Conservation (phyloP, 37 sponge, comb jelly and placozoan genomes). For the Hormiphora californensis region DNA sequence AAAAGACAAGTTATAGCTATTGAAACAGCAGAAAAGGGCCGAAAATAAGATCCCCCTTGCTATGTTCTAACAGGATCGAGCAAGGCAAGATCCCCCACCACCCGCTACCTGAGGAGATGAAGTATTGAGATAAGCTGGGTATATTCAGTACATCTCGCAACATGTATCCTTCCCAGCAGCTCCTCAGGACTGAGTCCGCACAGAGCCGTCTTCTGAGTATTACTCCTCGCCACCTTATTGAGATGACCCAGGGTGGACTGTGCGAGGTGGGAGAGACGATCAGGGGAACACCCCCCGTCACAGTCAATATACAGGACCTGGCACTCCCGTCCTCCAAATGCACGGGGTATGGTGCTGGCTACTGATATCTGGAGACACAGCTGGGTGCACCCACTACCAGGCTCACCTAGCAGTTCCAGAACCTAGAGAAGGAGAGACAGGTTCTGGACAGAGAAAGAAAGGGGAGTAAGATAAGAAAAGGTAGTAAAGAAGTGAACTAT, state of each 20-base stretch:
- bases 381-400: constrained; percentile 26
- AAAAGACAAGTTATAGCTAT: not conserved
- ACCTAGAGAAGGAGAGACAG: not conserved
- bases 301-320: not conserved
- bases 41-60: not conserved
- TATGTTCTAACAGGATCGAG: not conserved
- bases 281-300: not conserved
- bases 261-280: not conserved
- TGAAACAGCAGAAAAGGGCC: not conserved
- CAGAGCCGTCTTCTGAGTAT: not conserved
- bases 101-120: not conserved
- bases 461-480: too few species aligned
- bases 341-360: not conserved
- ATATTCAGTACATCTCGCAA: constrained; percentile 6
- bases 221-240: not conserved
- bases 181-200: not conserved
- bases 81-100: not conserved
- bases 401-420: constrained; percentile 8
- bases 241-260: not conserved
- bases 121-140: not conserved
- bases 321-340: not conserved
- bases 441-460: too few species aligned
- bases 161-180: not conserved
- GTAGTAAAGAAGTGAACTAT: too few species aligned
- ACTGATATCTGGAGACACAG: constrained; percentile 17